Evolutionary conservation across 2,113 vertebrate genomes (phyloP).

Genomic region (Lepus americanus): DNA sequence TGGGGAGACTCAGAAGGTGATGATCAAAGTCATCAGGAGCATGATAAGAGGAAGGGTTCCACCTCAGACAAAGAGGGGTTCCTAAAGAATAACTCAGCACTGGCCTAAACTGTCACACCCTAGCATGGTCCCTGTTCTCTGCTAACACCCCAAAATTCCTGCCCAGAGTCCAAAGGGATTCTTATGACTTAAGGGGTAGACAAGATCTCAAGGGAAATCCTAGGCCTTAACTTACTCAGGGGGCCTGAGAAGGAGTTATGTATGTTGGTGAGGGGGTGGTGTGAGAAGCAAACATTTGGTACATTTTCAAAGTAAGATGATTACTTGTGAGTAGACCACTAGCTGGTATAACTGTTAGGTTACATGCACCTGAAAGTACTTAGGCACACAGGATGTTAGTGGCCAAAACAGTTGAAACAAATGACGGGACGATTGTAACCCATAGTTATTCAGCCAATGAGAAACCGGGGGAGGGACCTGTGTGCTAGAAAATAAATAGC

Average conservation of each 20-base stretch:
- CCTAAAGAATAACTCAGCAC: not conserved
- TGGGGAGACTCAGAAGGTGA: not conserved
- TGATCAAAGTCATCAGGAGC: not conserved
- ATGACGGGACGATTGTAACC: too few species aligned
- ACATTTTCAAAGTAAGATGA: too few species aligned
- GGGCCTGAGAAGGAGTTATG: not conserved
- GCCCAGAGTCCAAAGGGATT: not conserved
- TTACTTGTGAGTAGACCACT: too few species aligned
- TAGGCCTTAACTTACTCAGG: not conserved
- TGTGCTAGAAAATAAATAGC: too few species aligned
- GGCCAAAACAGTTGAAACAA: too few species aligned
- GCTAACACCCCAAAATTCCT: not conserved
- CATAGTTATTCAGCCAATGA: too few species aligned
- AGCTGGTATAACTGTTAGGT: too few species aligned
- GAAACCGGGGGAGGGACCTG: too few species aligned
- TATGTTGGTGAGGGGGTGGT: not conserved
- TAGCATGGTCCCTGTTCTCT: not conserved
- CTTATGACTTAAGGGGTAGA: not conserved
- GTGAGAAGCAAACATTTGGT: too few species aligned
- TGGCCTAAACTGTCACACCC: not conserved
- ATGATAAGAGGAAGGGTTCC: not conserved
- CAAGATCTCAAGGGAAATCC: constrained; percentile 29
- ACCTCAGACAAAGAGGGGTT: not conserved
- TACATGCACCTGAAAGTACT: too few species aligned
- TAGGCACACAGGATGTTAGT: too few species aligned